phyloP scores from a whole-genome alignment of 2,113 vertebrate species.

The Pelodiscus sinensis region DNA sequence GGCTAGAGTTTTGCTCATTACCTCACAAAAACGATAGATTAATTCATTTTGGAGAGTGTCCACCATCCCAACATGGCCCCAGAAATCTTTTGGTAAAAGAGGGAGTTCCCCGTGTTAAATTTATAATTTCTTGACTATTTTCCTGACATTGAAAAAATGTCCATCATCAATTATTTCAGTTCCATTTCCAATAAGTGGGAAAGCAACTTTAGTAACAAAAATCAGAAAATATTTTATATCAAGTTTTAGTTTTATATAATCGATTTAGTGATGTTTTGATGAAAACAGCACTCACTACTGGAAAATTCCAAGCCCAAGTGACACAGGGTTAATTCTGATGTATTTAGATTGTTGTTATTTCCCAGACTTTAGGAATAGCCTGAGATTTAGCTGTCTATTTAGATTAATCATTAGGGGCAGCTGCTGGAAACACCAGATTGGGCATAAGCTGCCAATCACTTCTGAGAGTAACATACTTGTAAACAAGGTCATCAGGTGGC shows the following conservation, averaged over 20 bases:
- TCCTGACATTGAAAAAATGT: background rate
- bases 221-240: background rate
- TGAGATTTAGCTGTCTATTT: conserved; percentile 37
- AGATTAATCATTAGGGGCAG: conserved; percentile 41
- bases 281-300: background rate
- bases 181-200: background rate
- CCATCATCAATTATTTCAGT: background rate
- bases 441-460: conserved; percentile 27
- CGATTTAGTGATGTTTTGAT: conserved; percentile 4
- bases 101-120: accelerated
- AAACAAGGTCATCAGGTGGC: conserved; percentile 54
- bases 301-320: conserved; percentile 40
- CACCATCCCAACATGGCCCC: accelerated
- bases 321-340: conserved; percentile 29
- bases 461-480: conserved; percentile 28
- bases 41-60: background rate
- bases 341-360: conserved; percentile 50
- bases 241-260: background rate
- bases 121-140: background rate
- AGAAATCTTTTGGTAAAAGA: background rate
- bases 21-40: background rate
- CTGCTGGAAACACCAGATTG: background rate
- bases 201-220: background rate
- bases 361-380: conserved; percentile 44
- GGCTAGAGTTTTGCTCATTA: background rate